A percentile compares a stretch with the other conserved stretches of the same genome.
Conservation (phyloP, 2,888 invertebrate species). For the Eupithecia pulchellata region DNA sequence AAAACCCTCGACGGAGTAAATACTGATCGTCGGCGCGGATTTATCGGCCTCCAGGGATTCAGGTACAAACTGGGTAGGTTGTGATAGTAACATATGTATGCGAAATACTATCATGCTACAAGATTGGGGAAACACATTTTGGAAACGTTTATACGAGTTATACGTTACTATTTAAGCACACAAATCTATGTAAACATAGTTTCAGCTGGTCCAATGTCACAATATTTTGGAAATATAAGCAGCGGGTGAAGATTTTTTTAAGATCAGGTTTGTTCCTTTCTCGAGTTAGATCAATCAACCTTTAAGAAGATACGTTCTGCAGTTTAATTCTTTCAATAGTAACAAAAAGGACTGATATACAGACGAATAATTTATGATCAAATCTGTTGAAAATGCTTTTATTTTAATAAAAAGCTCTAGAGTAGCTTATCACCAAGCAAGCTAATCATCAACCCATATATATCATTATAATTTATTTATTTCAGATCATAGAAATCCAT, state of each 20-base stretch:
- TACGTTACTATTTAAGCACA: not conserved
- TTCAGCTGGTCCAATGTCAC: not conserved
- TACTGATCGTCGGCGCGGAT: slow-evolving; percentile 49
- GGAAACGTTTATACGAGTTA: not conserved
- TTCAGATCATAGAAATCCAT: too few relatives aligned
- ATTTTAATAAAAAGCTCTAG: too few relatives aligned
- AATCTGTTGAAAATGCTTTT: not conserved
- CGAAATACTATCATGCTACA: not conserved
- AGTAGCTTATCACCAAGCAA: too few relatives aligned
- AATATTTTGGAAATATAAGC: not conserved
- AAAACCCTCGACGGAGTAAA: slow-evolving; percentile 55
- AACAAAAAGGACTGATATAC: not conserved
- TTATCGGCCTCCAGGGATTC: slow-evolving; percentile 51
- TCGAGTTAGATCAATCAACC: not conserved
- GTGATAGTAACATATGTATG: slow-evolving; percentile 11
- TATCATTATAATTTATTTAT: too few relatives aligned
- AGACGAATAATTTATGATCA: not conserved
- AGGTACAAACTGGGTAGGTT: slow-evolving; percentile 47
- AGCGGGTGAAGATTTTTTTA: not conserved
- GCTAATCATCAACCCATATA: too few relatives aligned
- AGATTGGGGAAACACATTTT: not conserved
- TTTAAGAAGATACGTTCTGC: not conserved
- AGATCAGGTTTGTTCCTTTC: not conserved
- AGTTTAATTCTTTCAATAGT: not conserved
- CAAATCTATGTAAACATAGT: not conserved